Evolutionary conservation across 1,140 invertebrate genomes (phyloP), one percentile per base, ranked within the genome.

Genomic region (Calycopis cecrops): DNA sequence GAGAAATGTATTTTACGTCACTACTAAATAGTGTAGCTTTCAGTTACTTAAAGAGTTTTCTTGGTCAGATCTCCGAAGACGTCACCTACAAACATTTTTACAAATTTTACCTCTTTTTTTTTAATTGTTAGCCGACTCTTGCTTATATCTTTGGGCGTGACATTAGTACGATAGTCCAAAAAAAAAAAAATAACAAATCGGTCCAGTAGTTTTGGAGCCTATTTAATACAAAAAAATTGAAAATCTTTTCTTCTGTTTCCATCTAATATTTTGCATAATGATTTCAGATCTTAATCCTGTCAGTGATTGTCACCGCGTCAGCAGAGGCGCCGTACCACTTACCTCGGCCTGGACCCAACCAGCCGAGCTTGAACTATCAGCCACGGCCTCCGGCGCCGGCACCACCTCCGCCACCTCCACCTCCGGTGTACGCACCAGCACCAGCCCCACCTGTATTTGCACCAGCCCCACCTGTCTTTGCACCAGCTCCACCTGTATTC

Each of bases 321-420:
- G 77, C 74, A 16, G 80, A 85, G 62, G 82, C 79, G 4, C 82
- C 79, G 16, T 85, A 85, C 57, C 74, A 80, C 48, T 50, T 84
- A 35, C 73, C 75, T 6, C 71, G 76, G 9, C 82, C 82, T 9
- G 73, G 65, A 9, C 53, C 67, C 12, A 65, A 78, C 18, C 67
- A 71, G 1, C 81, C 76, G 0, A 54, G 57, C 33, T 71, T 83
- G 50, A 62, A 67, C 28, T 80, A 75, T 18, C 71, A 67, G 4
- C 28, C 62, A 52, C 59, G 59, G 0, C 62, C 59, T 44, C 51
- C 54, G 3, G 49, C 40, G 6, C 53, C 49, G 3, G 34, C 54
- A 3, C 21, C 35, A 4, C 21, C 42, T 0, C 48, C 42, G 3
- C 37, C 48, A 35, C 57, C 37, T 9, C 59, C 60, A 17, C 48